Percentiles rank a stretch among this genome's conserved stretches.
Conservation (phyloP, 2,888 invertebrate species). For the Hyppa rectilinea region DNA sequence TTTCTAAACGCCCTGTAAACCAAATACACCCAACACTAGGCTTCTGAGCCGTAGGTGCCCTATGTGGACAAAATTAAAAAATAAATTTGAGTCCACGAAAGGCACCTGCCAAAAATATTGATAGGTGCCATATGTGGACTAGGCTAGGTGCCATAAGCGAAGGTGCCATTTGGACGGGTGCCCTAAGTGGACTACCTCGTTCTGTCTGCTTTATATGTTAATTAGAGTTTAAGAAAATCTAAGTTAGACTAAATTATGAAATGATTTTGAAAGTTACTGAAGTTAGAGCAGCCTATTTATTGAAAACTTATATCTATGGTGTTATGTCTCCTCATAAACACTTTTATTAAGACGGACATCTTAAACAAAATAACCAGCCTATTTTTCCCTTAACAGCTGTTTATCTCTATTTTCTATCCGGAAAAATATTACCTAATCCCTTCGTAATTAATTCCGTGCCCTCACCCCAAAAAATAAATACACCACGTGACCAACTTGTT, state of each 20-base stretch:
- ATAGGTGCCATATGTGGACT: too few species aligned
- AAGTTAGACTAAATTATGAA: conserved; percentile 32
- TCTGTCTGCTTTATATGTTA: conserved; percentile 34
- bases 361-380: conserved; percentile 10
- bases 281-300: not conserved
- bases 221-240: conserved; percentile 36
- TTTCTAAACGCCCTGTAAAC: too few species aligned
- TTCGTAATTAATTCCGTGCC: conserved; percentile 67
- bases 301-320: not conserved
- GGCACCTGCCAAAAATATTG: too few species aligned
- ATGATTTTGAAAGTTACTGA: conserved; percentile 34
- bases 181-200: too few species aligned
- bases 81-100: too few species aligned
- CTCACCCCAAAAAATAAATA: conserved; percentile 68
- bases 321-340: conserved; percentile 4
- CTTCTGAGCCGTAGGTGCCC: too few species aligned
- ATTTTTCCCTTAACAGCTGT: conserved; percentile 21
- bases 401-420: conserved; percentile 14
- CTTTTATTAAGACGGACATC: conserved; percentile 6
- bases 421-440: conserved; percentile 43
- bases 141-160: too few species aligned
- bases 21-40: too few species aligned
- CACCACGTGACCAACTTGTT: conserved; percentile 64
- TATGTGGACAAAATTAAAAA: too few species aligned
- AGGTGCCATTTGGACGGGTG: too few species aligned